phyloP scores from a whole-genome alignment of 1,140 invertebrate species.

The Paralvinella palmiformis region DNA sequence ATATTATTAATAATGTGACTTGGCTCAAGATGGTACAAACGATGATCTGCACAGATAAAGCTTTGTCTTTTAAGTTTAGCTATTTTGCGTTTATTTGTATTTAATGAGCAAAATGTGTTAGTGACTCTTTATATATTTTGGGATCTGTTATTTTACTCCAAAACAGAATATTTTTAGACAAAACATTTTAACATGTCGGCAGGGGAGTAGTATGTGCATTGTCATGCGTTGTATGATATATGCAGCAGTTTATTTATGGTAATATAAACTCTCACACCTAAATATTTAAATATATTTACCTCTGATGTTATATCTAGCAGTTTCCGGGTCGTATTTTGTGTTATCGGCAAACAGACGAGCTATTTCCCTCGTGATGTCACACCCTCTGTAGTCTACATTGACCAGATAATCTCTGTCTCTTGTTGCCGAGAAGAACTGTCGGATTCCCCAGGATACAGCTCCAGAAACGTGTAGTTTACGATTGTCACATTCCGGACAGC shows the following conservation, averaged over 20 bases:
- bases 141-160: background rate
- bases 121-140: background rate
- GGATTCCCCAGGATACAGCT: slow-evolving; percentile 14
- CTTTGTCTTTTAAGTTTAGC: no score
- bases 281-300: no score
- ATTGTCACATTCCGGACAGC: slow-evolving; percentile 10
- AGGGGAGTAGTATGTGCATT: no score
- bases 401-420: slow-evolving; percentile 13
- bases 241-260: no score
- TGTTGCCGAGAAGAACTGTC: slow-evolving; percentile 12
- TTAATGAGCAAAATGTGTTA: background rate
- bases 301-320: slow-evolving; percentile 7
- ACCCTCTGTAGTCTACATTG: slow-evolving; percentile 8
- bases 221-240: no score
- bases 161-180: no score
- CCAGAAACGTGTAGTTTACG: slow-evolving; percentile 1
- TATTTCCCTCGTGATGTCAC: slow-evolving; percentile 17
- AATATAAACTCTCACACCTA: no score
- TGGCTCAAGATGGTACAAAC: no score
- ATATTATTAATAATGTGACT: no score
- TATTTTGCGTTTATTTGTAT: no score
- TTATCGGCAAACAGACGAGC: slow-evolving; percentile 5
- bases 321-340: background rate
- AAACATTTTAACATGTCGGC: no score
- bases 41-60: no score